phyloP scores from a whole-genome alignment of 2,888 invertebrate genomes.

The Alloscopus bannaensis region DNA sequence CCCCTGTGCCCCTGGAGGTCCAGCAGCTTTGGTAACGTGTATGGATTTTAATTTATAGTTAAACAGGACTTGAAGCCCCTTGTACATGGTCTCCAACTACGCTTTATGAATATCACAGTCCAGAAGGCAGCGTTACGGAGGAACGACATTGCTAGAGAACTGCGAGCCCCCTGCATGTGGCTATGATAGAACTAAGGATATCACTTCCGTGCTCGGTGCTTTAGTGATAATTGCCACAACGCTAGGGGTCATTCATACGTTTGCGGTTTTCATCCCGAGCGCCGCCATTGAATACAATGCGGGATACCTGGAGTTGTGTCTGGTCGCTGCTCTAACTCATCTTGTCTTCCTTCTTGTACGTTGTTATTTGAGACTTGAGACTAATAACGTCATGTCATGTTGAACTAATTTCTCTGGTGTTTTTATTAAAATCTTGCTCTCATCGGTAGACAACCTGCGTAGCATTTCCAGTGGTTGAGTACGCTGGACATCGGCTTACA shows the following conservation, averaged over 20 bases:
- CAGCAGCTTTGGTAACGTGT: not conserved
- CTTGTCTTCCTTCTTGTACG: constrained; percentile 47
- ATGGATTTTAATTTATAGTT: not conserved
- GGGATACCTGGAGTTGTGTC: constrained; percentile 57
- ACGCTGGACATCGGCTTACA: constrained; percentile 63
- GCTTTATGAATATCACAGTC: constrained; percentile 14
- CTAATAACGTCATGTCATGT: too few relatives aligned
- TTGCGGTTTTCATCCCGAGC: constrained; percentile 46
- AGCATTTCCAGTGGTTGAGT: constrained; percentile 34
- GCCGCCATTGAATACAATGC: constrained; percentile 53
- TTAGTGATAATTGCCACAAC: constrained; percentile 49
- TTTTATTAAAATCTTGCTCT: not conserved
- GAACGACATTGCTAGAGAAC: not conserved
- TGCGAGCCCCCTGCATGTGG: constrained; percentile 39
- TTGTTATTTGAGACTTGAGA: too few relatives aligned
- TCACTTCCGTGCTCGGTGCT: constrained; percentile 36
- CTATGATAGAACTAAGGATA: constrained; percentile 55
- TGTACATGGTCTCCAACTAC: not conserved
- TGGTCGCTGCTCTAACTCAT: constrained; percentile 47
- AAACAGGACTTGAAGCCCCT: not conserved
- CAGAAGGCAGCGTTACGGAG: not conserved
- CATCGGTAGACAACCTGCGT: constrained; percentile 22
- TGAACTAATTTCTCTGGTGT: not conserved
- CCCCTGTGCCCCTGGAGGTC: constrained; percentile 35
- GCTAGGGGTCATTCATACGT: constrained; percentile 57